These are phyloP conservation scores for Myotis yumanensis DNA, from an alignment of 2,113 vertebrate species.

Conservation along the genomic window DNA sequence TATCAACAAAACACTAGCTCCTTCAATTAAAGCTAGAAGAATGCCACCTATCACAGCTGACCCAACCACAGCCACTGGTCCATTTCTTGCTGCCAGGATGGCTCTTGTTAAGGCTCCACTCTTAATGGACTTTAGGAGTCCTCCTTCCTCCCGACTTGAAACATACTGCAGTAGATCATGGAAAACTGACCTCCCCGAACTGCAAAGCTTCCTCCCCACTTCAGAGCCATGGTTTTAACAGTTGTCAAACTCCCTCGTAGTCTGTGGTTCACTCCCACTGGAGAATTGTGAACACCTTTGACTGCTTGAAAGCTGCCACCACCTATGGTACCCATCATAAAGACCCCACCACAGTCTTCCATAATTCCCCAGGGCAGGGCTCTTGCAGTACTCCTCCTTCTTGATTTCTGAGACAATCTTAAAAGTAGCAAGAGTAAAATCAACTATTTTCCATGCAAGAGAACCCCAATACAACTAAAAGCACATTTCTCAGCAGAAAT, in stretches of 20 bases:
- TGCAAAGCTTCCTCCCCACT: constrained; percentile 96
- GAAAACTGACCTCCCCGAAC: constrained; percentile 98
- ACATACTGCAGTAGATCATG: constrained; percentile 96
- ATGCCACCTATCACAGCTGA: constrained; percentile 97
- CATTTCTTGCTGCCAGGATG: constrained; percentile 95
- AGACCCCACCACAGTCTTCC: constrained; percentile 97
- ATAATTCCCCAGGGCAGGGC: constrained; percentile 98
- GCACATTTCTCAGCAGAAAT: background rate
- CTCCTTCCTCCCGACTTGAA: constrained; percentile 94
- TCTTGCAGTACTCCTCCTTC: constrained; percentile 97
- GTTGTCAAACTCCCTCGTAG: constrained; percentile 93
- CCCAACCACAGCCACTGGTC: constrained; percentile 96
- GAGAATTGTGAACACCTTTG: constrained; percentile 96
- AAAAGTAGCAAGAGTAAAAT: background rate
- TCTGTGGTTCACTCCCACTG: constrained; percentile 93
- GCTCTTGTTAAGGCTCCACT: constrained; percentile 97
- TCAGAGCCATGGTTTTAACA: constrained; percentile 93
- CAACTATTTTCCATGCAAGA: background rate
- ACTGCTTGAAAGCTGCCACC: constrained; percentile 97
- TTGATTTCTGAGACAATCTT: constrained; percentile 72
- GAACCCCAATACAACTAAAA: background rate
- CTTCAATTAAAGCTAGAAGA: constrained; percentile 95
- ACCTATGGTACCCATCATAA: constrained; percentile 97
- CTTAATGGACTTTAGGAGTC: constrained; percentile 98
- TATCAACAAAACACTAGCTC: constrained; percentile 94